Conservation (phyloP, 2,797 vertebrate genomes). For the Clarias fuscus region DNA sequence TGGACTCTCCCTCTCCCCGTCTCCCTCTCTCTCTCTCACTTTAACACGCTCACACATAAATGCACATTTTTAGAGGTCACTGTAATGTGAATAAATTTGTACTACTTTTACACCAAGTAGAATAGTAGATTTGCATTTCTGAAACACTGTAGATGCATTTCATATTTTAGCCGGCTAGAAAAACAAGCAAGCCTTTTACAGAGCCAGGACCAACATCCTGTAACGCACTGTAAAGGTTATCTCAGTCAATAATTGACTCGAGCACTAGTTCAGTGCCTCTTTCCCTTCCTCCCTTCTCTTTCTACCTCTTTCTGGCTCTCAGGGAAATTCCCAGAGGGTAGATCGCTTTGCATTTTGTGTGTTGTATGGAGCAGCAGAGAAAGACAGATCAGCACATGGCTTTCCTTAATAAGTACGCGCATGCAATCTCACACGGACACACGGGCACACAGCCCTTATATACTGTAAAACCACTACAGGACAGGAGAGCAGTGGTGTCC, state of each 20-base stretch:
- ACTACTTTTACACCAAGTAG: slow-evolving; percentile 4
- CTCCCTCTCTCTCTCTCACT: background rate
- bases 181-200: slow-evolving; percentile 12
- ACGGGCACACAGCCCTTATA: background rate
- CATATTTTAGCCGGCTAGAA: slow-evolving; percentile 9
- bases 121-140: background rate
- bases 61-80: slow-evolving; percentile 27
- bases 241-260: slow-evolving; percentile 44
- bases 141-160: slow-evolving; percentile 20
- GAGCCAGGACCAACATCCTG: slow-evolving; percentile 40
- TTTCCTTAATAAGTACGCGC: slow-evolving; percentile 18
- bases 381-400: slow-evolving; percentile 18
- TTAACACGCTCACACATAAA: slow-evolving; percentile 1
- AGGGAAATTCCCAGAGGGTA: slow-evolving; percentile 38
- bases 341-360: slow-evolving; percentile 49
- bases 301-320: slow-evolving; percentile 5
- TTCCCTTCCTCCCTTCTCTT: background rate
- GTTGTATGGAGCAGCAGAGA: slow-evolving; percentile 27
- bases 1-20: slow-evolving; percentile 2
- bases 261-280: slow-evolving; percentile 40
- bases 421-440: background rate
- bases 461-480: background rate
- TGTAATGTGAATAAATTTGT: slow-evolving; percentile 28
- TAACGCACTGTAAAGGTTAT: slow-evolving; percentile 46
- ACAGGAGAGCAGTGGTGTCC: slow-evolving; percentile 17